Conservation (phyloP, 92 coral and sea anemone genomes). For the Porites lobata region DNA sequence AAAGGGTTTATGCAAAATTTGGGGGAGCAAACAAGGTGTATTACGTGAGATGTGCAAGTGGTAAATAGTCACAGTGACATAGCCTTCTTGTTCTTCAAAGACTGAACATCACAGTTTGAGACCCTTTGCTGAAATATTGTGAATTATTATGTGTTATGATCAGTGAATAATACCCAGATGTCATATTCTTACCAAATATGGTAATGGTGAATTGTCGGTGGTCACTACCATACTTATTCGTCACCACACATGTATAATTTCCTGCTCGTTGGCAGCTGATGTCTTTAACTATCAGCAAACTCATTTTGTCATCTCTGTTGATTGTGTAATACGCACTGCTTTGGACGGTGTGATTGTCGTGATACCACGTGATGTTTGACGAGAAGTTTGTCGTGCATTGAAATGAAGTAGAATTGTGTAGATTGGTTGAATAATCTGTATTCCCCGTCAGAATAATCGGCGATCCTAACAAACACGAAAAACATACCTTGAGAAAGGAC, state of each 20-base stretch:
- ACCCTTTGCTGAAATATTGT: too few species aligned
- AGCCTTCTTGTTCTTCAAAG: too few species aligned
- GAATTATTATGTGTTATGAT: neutral
- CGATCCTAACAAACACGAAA: neutral
- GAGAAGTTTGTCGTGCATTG: neutral
- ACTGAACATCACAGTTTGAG: too few species aligned
- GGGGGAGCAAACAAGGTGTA: too few species aligned
- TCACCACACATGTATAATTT: constrained; percentile 28
- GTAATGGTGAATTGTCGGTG: constrained; percentile 17
- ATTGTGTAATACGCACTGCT: neutral
- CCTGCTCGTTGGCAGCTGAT: constrained; percentile 21
- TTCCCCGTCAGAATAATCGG: neutral
- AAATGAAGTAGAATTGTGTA: neutral
- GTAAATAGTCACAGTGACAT: too few species aligned
- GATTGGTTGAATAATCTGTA: neutral
- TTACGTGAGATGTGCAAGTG: too few species aligned
- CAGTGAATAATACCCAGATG: neutral
- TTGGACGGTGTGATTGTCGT: neutral
- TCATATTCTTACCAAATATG: constrained; percentile 1
- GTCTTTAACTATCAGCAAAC: neutral
- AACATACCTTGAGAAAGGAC: neutral
- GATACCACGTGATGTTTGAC: constrained; percentile 27
- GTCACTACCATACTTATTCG: neutral
- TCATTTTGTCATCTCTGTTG: neutral
- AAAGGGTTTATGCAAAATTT: too few species aligned